These are phyloP conservation scores for Malurus leucopterus DNA, from an alignment of 2,797 vertebrate genomes.

Conservation along the genomic window DNA sequence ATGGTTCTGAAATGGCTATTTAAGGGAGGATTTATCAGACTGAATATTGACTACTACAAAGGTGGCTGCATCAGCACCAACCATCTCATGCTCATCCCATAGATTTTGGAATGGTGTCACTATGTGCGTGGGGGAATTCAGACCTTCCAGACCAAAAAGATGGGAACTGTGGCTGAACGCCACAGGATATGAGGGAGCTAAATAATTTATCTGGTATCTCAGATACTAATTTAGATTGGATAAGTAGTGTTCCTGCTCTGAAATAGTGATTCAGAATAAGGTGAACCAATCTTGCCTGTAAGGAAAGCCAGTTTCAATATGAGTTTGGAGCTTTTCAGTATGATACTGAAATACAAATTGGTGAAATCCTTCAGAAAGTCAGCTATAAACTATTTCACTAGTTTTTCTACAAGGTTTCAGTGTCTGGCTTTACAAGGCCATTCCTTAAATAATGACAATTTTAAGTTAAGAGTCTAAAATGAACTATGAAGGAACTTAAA, in stretches of 20 bases:
- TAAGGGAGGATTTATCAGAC: not conserved
- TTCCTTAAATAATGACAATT: not conserved
- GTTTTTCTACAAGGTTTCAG: not conserved
- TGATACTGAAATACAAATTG: not conserved
- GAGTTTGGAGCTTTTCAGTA: not conserved
- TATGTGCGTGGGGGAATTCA: not conserved
- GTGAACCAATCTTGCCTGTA: not conserved
- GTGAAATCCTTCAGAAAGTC: not conserved
- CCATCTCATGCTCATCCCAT: not conserved
- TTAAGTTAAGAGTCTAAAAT: not conserved
- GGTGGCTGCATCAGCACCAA: not conserved
- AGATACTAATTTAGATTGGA: not conserved
- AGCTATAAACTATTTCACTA: not conserved
- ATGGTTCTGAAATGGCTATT: not conserved
- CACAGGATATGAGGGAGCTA: not conserved
- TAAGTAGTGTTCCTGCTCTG: not conserved
- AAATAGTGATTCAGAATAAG: not conserved
- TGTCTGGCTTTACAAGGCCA: not conserved
- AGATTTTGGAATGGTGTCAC: not conserved
- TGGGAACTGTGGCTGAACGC: not conserved
- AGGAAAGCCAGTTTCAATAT: not conserved
- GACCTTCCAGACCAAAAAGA: not conserved
- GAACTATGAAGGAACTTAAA: not conserved
- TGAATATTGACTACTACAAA: not conserved
- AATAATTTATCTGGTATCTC: not conserved